Percentiles rank a stretch among this genome's conserved stretches.
Evolutionary conservation across 2,113 vertebrate species (phyloP).

Genomic region (Labeo rohita): DNA sequence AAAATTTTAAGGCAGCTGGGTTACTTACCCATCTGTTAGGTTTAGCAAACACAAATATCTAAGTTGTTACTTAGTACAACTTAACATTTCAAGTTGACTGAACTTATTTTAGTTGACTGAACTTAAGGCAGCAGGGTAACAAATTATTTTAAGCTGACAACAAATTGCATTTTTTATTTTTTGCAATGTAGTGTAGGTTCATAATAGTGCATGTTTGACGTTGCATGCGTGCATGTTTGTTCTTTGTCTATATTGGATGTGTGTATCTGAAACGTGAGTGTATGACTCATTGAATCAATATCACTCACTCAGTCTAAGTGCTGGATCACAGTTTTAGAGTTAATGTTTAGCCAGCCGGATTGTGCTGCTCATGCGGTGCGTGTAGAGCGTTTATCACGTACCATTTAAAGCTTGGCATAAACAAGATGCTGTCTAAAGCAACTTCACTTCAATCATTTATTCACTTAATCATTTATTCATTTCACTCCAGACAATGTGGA

Average conservation of each 20-base stretch:
- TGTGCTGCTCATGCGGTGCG: not conserved
- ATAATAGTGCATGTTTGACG: not conserved
- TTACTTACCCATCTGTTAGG: too few species aligned
- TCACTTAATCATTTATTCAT: not conserved
- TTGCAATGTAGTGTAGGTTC: too few species aligned
- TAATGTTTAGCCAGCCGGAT: not conserved
- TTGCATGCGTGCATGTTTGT: not conserved
- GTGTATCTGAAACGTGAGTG: not conserved
- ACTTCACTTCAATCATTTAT: not conserved
- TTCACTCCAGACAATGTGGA: not conserved
- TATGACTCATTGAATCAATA: not conserved
- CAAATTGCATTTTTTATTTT: too few species aligned
- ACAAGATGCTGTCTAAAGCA: not conserved
- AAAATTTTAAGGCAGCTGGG: too few species aligned
- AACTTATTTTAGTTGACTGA: too few species aligned
- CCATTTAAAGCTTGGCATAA: not conserved
- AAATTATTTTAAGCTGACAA: too few species aligned
- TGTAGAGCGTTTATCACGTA: not conserved
- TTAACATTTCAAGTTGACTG: too few species aligned
- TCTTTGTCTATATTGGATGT: not conserved
- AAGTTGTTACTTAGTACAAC: too few species aligned
- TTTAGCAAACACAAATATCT: too few species aligned
- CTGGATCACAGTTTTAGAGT: not conserved
- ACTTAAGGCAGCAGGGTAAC: too few species aligned
- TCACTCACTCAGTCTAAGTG: too few species aligned